Evolutionary conservation across 1,140 invertebrate genomes (phyloP), one percentile per base, ranked within the genome.

Genomic region (Pogonognathellus flavescens): DNA sequence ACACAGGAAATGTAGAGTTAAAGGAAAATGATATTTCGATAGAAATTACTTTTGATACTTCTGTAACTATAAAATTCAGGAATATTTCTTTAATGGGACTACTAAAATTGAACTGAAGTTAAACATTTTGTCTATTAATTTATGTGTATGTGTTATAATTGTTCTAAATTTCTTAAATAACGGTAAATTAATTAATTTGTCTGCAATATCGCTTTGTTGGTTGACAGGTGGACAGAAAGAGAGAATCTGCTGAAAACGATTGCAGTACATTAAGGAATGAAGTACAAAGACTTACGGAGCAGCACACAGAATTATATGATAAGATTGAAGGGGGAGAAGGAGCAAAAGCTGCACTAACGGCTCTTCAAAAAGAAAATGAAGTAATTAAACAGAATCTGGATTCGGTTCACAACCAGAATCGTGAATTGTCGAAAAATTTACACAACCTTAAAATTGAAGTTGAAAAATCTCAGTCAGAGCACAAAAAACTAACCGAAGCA

Each of bases 301-400:
- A 86, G 55, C 60, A 86, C 8, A 18, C 81, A 1, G 84, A 86
- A 49, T 22, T 88, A n/a, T 53, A 72, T 55, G 57, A 59, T 50
- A 82, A 85, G 60, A 81, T 86, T 41, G 86, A 86, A 85, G 84
- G 41, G 14, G 85, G 82, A 14, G 85, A 88, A 76, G 85, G 83
- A 1, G 31, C 72, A 10, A 76, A 88, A 80, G 85, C 81, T 18
- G 87, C 84, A 3, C 16, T 88, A 10, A 70, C 82, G 10, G 84
- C 60, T 10, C 59, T 88, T 7, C 87, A 85, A 20, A 85, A 87
- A 41, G 85, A 80, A 82, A 84, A 84, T 52, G 72, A 85, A 53
- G 13, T 85, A 1, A 41, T 87, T 1, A 88, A 85, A 57, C 18
- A 70, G 62, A 80, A 85, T 55, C 10, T 84, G 11, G 80, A 86